Evolutionary conservation across 23 tunicate genomes (phyloP), one percentile per base, ranked within the genome.

Genomic region (Halocynthia aurantium): DNA sequence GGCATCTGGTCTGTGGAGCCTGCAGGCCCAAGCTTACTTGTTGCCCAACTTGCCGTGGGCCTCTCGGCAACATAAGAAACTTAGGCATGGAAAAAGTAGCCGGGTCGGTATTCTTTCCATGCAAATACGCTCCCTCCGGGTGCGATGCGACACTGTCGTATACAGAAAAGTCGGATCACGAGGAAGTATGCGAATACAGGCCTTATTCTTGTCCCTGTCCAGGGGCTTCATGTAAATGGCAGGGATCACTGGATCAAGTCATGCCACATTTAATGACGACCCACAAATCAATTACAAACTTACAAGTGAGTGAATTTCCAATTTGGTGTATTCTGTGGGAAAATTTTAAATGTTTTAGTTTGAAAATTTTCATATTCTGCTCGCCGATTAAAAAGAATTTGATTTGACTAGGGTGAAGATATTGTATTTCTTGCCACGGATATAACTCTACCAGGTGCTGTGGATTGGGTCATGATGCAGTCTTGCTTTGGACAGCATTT

Each of bases 391-490:
- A 15, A 58, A 58, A 58, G 2, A 58, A 58, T 58, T 58, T 13
- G 17, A 67, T 13, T 58, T 77, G 44, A 56, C 10, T 82, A 94
- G 94, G 98, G 98, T 64, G 98, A 94, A 73, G 98, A 94, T 64
- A 94, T 94, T 67, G 98, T 94, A 50, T 94, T 94, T 73, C 83
- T 94, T 22, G 98, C 98, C 7, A 94, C 98, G 53, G 98, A 94
- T 55, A 88, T 94, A 10, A 94, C 93, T 31, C 70, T 94, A 58
- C 98, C 98, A 8, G 98, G 98, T 8, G 98, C 98, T 7, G 98
- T 94, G 40, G 98, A 94, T 52, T 94, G 98, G 98, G 98, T 94
- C 84, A 94, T 94, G 98, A 94, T 94, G 98, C 98, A 94, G 62
- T 83, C 89, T 9, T 94, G 98, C 75, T 94, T 88, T 52, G 94